Evolutionary conservation across 1,140 invertebrate species (phyloP).

Genomic region (Hyles euphorbiae): DNA sequence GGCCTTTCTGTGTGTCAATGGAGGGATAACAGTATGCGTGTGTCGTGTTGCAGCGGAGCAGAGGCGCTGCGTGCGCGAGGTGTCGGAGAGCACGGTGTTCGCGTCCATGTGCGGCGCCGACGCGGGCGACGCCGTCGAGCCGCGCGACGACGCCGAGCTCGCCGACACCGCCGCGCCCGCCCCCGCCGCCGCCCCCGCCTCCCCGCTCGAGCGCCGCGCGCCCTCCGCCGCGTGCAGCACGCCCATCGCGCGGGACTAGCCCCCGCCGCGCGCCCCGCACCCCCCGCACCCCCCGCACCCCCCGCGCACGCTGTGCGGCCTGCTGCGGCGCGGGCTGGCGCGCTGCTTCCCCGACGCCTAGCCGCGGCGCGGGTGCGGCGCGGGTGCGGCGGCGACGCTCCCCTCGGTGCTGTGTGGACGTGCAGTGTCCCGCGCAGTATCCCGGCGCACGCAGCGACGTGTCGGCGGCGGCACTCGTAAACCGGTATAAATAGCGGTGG

Average conservation of each 20-base stretch:
- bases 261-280: constrained; percentile 13
- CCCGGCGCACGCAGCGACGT: too few species aligned
- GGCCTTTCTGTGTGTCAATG: too few species aligned
- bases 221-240: constrained; percentile 52
- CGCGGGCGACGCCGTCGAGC: neutral
- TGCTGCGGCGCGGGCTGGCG: neutral
- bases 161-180: constrained; percentile 41
- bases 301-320: constrained; percentile 3
- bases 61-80: constrained; percentile 60
- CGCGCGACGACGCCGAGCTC: constrained; percentile 29
- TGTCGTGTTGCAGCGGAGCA: constrained; percentile 51
- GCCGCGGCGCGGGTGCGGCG: too few species aligned
- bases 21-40: neutral
- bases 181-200: constrained; percentile 24
- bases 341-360: too few species aligned
- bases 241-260: constrained; percentile 50
- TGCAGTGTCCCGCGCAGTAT: too few species aligned
- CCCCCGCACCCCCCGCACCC: constrained; percentile 1
- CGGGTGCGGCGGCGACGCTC: too few species aligned
- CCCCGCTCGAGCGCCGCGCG: constrained; percentile 43
- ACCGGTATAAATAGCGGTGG: neutral
- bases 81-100: constrained; percentile 53
- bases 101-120: constrained; percentile 36
- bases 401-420: too few species aligned
- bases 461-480: neutral